Conservation (phyloP, 2,888 invertebrate species). For the Leucophenga montana region DNA sequence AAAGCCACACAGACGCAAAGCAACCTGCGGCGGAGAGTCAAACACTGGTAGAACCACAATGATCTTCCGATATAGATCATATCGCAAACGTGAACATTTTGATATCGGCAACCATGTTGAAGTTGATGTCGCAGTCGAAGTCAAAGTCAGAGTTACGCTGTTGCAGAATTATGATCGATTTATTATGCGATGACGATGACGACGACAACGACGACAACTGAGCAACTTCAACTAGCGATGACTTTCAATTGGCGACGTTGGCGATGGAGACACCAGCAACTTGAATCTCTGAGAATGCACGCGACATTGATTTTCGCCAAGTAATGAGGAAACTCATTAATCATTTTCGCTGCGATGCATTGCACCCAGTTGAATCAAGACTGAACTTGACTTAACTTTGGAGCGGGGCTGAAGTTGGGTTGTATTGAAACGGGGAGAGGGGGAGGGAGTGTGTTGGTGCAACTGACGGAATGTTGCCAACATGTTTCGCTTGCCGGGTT, state of each 20-base stretch:
- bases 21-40: neutral
- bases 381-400: neutral
- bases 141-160: constrained; percentile 21
- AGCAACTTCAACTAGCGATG: constrained; percentile 18
- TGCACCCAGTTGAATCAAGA: neutral
- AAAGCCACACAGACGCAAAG: constrained; percentile 10
- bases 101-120: constrained; percentile 47
- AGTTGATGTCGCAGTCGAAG: constrained; percentile 35
- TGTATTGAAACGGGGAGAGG: neutral
- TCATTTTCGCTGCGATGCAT: constrained; percentile 56
- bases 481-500: constrained; percentile 51
- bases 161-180: constrained; percentile 66
- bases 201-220: constrained; percentile 17
- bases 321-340: constrained; percentile 72
- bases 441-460: neutral
- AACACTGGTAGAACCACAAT: neutral
- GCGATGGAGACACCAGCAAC: constrained; percentile 41
- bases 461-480: constrained; percentile 60
- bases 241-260: constrained; percentile 21
- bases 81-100: constrained; percentile 35
- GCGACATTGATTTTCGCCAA: constrained; percentile 67
- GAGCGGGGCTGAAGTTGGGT: neutral
- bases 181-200: constrained; percentile 56
- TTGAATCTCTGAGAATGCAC: constrained; percentile 45
- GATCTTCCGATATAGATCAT: constrained; percentile 10